A percentile compares a stretch with the other conserved stretches of the same genome.
Conservation (phyloP, 2,888 invertebrate species). For the Notodonta dromedarius region DNA sequence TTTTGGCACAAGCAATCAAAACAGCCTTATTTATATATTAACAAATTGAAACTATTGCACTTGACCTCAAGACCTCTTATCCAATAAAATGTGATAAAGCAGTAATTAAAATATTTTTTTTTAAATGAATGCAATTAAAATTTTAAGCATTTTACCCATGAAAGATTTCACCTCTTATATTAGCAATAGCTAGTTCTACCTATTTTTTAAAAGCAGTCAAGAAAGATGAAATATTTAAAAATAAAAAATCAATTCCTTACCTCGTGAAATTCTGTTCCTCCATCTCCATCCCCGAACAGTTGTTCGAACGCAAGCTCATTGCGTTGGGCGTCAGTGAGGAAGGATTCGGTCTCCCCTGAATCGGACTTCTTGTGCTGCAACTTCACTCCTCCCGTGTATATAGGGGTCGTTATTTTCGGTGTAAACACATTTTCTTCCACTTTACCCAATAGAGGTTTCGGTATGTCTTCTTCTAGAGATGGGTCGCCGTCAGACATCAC, state of each 20-base stretch:
- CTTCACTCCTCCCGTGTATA: constrained; percentile 71
- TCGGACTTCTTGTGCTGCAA: constrained; percentile 69
- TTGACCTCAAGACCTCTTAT: not conserved
- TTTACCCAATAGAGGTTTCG: constrained; percentile 68
- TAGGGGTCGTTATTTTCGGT: constrained; percentile 75
- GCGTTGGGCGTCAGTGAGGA: constrained; percentile 70
- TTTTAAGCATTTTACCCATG: not conserved
- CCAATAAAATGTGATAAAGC: too few species aligned
- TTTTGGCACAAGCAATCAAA: not conserved
- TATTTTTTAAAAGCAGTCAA: not conserved
- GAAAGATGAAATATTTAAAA: constrained; percentile 1
- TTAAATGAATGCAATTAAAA: not conserved
- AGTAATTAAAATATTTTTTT: not conserved
- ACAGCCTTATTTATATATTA: not conserved
- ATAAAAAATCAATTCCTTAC: constrained; percentile 50
- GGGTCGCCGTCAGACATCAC: constrained; percentile 83
- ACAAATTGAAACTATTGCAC: not conserved
- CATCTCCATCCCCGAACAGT: constrained; percentile 72
- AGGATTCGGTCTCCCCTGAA: constrained; percentile 70
- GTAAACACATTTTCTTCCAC: constrained; percentile 77
- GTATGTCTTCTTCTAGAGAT: constrained; percentile 79
- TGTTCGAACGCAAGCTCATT: constrained; percentile 77
- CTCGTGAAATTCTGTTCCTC: constrained; percentile 64
- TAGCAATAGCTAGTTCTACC: not conserved
- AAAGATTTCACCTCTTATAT: not conserved